Base-by-base conservation (phyloP, 2,797 vertebrate genomes). In the Antrozous pallidus region DNA sequence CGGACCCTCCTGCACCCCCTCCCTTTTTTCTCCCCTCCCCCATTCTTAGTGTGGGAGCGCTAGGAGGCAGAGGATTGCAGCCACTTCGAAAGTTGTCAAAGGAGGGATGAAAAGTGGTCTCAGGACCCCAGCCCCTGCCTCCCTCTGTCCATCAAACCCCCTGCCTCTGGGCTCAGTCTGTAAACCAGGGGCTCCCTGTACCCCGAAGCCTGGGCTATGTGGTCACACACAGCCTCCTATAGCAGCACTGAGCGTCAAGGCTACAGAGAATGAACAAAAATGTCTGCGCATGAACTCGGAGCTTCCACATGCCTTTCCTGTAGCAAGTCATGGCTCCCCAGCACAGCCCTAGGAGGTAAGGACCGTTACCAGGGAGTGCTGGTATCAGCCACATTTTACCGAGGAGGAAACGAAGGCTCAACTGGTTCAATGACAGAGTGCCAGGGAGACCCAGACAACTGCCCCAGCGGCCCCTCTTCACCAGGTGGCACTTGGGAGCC, bases 331-430 rank as follows among this genome's bases (percentile, higher is more conserved):
- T 3, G 18, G 8, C 3, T 26, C 8, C 38, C 58, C 49, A 20
- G 17, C 0, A 2, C 0, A 26, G 12, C 13, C 36, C 11, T 10
- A 14, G 31, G 40, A 31, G 22, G 10, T 3, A 8, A 18, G 12
- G 8, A 0, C 3, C 17, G 2, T 33, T 16, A 31, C 7, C 26
- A 3, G 12, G 1, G 0, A 4, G 9, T 3, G 0, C 3, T n/a
- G 8, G n/a, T 2, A 26, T 28, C 16, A 13, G 28, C 13, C 22
- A 6, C 12, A 4, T 6, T 65, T 22, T 42, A 26, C 7, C 24
- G 78, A 54, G 16, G 40, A 45, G 69, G 13, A 84, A 18, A 56
- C 36, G 20, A 54, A 93, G 75, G 79, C n/a, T 54, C 45, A 7
- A 26, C 24, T 4, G 20, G 67, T 24, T 36, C 36, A 22, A 2